Evolutionary conservation across 2,888 invertebrate genomes (phyloP).

Genomic region (Halictus quadricinctus): DNA sequence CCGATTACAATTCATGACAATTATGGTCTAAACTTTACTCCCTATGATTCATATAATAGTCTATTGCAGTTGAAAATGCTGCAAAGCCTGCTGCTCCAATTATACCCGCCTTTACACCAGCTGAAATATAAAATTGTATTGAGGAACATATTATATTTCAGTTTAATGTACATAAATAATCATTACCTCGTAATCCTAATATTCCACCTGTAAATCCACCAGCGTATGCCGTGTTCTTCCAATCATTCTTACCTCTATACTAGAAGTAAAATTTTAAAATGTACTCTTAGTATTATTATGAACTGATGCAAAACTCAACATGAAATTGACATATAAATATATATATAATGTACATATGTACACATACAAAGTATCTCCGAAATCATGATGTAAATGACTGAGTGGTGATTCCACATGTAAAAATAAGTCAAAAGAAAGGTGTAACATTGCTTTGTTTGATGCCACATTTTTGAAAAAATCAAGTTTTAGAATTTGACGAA

Average conservation of each 20-base stretch:
- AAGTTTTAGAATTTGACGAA: too few relatives aligned
- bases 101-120: conserved; percentile 96
- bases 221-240: conserved; percentile 98
- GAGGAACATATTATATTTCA: background rate
- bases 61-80: conserved; percentile 97
- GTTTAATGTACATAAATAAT: conserved; percentile 4
- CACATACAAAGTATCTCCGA: background rate
- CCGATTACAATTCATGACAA: conserved; percentile 50
- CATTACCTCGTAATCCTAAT: conserved; percentile 90
- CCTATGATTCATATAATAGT: conserved; percentile 92
- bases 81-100: conserved; percentile 99
- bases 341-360: conserved; percentile 21
- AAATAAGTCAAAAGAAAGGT: background rate
- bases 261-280: conserved; percentile 76
- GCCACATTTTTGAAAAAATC: too few relatives aligned
- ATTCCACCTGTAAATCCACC: conserved; percentile 97
- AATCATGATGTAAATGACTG: background rate
- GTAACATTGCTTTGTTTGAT: too few relatives aligned
- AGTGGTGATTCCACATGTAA: background rate
- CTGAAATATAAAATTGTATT: conserved; percentile 83
- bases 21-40: conserved; percentile 44
- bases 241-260: conserved; percentile 96
- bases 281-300: conserved; percentile 64
- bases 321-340: too few relatives aligned
- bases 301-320: background rate